Percentiles rank a stretch among this genome's conserved stretches.
Conservation (phyloP, 1,140 invertebrate species). For the Drosophila pallidifrons region DNA sequence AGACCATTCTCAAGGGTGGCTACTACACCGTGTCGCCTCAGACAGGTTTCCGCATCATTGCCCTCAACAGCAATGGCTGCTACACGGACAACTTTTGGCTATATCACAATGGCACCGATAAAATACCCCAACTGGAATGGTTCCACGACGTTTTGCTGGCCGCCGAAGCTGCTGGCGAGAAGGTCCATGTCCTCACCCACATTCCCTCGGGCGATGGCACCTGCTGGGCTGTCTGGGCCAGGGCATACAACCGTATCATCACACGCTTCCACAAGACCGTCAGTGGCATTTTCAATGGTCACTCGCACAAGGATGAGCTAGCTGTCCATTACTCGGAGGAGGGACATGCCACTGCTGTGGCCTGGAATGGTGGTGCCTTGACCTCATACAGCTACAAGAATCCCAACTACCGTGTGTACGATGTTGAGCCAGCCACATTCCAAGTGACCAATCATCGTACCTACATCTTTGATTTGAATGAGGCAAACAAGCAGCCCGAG, state of each 20-base stretch:
- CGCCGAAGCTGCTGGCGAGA: constrained; percentile 90
- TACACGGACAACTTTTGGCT: constrained; percentile 90
- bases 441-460: constrained; percentile 88
- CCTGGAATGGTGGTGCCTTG: constrained; percentile 92
- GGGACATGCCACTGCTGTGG: constrained; percentile 87
- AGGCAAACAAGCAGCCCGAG: constrained; percentile 88
- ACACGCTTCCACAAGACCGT: constrained; percentile 89
- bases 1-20: constrained; percentile 88
- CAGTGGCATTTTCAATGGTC: constrained; percentile 92
- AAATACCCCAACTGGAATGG: constrained; percentile 91
- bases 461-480: constrained; percentile 92
- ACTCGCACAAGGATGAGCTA: constrained; percentile 92
- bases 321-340: constrained; percentile 88
- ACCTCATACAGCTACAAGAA: constrained; percentile 90
- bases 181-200: constrained; percentile 94
- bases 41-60: constrained; percentile 90
- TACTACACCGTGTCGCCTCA: constrained; percentile 89
- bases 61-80: constrained; percentile 91
- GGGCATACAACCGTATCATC: constrained; percentile 88
- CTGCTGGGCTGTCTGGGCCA: constrained; percentile 89
- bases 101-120: constrained; percentile 77
- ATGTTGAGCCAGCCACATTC: constrained; percentile 87
- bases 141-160: constrained; percentile 88
- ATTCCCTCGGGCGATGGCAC: constrained; percentile 90
- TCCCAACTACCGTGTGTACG: constrained; percentile 92